phyloP scores from a whole-genome alignment of 2,888 invertebrate species.

The Acanthosepion lycidas region DNA sequence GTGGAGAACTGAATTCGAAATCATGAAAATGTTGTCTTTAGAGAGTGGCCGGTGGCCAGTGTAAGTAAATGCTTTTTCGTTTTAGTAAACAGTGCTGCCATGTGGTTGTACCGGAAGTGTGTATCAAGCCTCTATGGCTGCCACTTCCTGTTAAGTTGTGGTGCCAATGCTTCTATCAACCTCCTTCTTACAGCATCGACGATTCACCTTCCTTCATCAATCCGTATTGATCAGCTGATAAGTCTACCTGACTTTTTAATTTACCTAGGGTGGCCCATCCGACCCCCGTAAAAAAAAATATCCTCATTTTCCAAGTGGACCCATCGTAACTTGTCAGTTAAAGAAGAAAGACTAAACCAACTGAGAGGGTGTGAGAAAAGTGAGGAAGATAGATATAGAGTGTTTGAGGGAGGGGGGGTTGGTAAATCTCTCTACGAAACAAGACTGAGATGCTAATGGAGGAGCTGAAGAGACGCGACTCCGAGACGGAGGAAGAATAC shows the following conservation, averaged over 20 bases:
- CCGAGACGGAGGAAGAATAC: slow-evolving; percentile 40
- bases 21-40: background rate
- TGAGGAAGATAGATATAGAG: background rate
- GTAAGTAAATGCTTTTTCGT: background rate
- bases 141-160: slow-evolving; percentile 18
- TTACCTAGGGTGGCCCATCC: background rate
- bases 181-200: background rate
- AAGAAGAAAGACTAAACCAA: no score
- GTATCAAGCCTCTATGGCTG: slow-evolving; percentile 40
- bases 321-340: background rate
- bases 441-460: slow-evolving; percentile 38
- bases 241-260: background rate
- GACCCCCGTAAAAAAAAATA: background rate
- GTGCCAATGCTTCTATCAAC: background rate
- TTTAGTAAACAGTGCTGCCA: slow-evolving; percentile 35
- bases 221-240: background rate
- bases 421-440: no score
- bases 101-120: slow-evolving; percentile 43
- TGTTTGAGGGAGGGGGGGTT: no score
- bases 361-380: no score
- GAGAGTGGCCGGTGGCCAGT: background rate
- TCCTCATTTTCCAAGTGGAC: background rate
- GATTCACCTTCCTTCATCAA: background rate
- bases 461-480: slow-evolving; percentile 38
- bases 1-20: no score